Evolutionary conservation across 2,888 invertebrate species (phyloP), one percentile per base, ranked within the genome.

Genomic region (Cylloceria caligata): DNA sequence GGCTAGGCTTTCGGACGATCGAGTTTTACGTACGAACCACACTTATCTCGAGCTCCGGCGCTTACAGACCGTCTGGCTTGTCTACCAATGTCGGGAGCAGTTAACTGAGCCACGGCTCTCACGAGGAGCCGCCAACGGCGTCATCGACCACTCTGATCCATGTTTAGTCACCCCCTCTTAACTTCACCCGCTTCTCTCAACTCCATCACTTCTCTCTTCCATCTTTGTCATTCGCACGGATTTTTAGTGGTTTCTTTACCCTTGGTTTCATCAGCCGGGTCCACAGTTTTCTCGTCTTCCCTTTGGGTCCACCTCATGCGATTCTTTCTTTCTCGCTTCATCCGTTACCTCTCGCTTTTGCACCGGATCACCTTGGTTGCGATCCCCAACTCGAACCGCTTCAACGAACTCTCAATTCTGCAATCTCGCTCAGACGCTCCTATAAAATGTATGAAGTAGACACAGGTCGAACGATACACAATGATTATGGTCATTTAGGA

Each of bases 341-440:
- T 52, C 52, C 5, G 16, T 5, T 6, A 11, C 49, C 34, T 65
- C 67, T 87, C 86, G 84, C 88, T 88, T 86, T 87, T 83, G 83
- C 85, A 89, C 88, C 60, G 88, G 88, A 88, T 89, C 87, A 89
- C 89, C 89, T 89, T 89, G 89, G 86, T 85, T 16, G 71, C 62
- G 76, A 81, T 81, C 81, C 64, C 42, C 74, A 42, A 72, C 71
- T 78, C 57, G 67, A 52, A 27, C 47, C 55, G 72, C 57, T 57
- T 36, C 7, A 65, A 57, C 76, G 49, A 39, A 42, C 45, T 65
- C 27, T 68, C 76, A 73, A 68, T 73, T 64, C 77, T 34, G 45
- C 65, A 42, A 69, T 76, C 73, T 55, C 80, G 7, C 79, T 24
- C 16, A 60, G 67, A 49, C 27, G 55, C 27, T 24, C 24, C 13